Percentiles rank a stretch among this genome's conserved stretches.
These are phyloP conservation scores for Callithrix jacchus DNA, from an alignment of 2,113 vertebrate species.

Conservation along the genomic window DNA sequence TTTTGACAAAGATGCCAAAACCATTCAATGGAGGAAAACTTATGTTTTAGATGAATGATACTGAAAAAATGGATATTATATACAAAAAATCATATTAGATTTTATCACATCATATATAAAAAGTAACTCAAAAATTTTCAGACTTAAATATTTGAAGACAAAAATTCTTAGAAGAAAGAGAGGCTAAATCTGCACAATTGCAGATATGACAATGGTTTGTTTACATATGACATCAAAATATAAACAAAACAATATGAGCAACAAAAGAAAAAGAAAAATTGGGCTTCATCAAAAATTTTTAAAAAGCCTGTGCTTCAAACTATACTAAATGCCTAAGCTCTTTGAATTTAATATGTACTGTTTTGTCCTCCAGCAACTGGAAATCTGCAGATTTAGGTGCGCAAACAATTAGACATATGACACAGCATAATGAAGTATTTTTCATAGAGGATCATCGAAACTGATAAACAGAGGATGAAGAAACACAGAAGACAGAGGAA, in stretches of 20 bases:
- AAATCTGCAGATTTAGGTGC: background rate
- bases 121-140: background rate
- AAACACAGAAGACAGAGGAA: background rate
- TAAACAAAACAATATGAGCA: background rate
- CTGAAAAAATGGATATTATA: background rate
- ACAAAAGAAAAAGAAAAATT: background rate
- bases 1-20: background rate
- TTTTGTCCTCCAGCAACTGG: background rate
- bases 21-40: background rate
- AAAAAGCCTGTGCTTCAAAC: background rate
- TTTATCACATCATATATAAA: background rate
- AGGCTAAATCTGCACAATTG: background rate
- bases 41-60: background rate
- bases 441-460: background rate
- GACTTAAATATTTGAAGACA: background rate
- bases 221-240: background rate
- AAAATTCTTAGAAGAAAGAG: background rate
- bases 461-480: background rate
- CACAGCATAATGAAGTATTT: background rate
- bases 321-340: background rate
- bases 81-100: background rate
- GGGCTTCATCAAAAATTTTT: background rate
- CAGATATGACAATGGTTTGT: background rate
- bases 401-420: background rate
- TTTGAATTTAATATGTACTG: background rate